phyloP scores from a whole-genome alignment of 2,113 vertebrate genomes.

The Lepus americanus region DNA sequence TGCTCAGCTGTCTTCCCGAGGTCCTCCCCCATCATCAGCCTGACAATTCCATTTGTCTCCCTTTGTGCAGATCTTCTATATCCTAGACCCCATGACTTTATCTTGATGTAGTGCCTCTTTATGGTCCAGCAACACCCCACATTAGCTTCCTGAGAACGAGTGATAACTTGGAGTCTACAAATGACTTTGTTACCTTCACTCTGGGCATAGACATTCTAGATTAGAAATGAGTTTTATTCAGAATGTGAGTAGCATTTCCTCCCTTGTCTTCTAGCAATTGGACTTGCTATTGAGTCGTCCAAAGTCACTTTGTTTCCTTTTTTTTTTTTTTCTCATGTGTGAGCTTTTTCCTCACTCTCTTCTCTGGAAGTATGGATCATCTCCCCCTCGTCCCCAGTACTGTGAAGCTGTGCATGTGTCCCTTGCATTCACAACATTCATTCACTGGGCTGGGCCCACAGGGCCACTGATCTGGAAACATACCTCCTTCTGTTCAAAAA shows the following conservation, averaged over 20 bases:
- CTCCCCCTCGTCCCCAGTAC: not conserved
- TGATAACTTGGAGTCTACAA: not conserved
- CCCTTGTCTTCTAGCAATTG: not conserved
- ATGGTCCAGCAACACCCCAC: not conserved
- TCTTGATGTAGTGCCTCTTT: too few relatives aligned
- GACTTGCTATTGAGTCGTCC: not conserved
- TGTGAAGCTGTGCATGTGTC: not conserved
- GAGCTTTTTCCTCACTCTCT: not conserved
- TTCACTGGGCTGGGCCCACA: not conserved
- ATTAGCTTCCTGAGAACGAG: not conserved
- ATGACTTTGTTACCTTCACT: not conserved
- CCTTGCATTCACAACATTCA: not conserved
- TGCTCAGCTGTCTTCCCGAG: too few relatives aligned
- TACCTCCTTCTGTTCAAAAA: not conserved
- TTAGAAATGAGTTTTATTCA: not conserved
- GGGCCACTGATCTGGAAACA: not conserved
- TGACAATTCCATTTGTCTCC: not conserved
- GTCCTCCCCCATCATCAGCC: not conserved
- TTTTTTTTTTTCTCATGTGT: not conserved
- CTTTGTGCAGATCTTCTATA: not conserved
- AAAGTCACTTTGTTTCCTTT: not conserved
- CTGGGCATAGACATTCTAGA: not conserved
- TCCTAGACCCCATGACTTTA: not conserved
- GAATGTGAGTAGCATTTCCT: not conserved
- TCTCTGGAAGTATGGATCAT: not conserved